Evolutionary conservation across 2,113 vertebrate genomes (phyloP), one percentile per base, ranked within the genome.

Genomic region (Macquaria ambigua): DNA sequence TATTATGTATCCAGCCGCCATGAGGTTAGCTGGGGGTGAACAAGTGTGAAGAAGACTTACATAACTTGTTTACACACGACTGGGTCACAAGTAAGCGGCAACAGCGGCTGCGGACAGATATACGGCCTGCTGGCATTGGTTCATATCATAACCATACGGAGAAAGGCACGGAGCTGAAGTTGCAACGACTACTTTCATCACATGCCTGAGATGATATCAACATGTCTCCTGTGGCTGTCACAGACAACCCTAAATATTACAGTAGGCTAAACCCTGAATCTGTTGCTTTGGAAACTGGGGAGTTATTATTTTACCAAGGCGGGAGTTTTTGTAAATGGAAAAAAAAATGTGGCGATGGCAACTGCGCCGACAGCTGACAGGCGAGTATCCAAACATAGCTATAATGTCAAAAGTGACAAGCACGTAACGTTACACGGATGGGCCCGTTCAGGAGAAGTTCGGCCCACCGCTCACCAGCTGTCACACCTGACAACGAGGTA

Each of bases 61-160:
- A 79, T 77, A 94, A 94, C 76, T 50, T 90, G 90, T 93, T 92
- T 89, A 92, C 89, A 92, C 85, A 37, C 56, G 16, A 6, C 58
- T 14, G 58, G 79, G 81, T 81, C 85, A 84, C 78, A 74, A 79
- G 68, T 62, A n/a, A 77, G 61, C 34, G 58, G 56, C 55, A 31
- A 46, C 28, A 41, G 72, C 41, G 46, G 15, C 55, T 39, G 50
- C 41, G 12, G 87, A 39, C 62, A 50, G 82, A 83, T 46, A 77
- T 5, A 58, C 50, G 66, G 63, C 50, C 81, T 28, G 43, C 62
- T 80, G 81, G 56, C 77, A 39, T 5, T 23, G 34, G 31, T 9
- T 64, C 79, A 80, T 46, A n/a, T 80, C 75, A 68, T 48, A 43
- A 2, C 25, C 66, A 41, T 6, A 41, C 58, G 37, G 71, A 48